Evolutionary conservation across 2,797 vertebrate species (phyloP), one percentile per base, ranked within the genome.

Genomic region (Discoglossus pictus): DNA sequence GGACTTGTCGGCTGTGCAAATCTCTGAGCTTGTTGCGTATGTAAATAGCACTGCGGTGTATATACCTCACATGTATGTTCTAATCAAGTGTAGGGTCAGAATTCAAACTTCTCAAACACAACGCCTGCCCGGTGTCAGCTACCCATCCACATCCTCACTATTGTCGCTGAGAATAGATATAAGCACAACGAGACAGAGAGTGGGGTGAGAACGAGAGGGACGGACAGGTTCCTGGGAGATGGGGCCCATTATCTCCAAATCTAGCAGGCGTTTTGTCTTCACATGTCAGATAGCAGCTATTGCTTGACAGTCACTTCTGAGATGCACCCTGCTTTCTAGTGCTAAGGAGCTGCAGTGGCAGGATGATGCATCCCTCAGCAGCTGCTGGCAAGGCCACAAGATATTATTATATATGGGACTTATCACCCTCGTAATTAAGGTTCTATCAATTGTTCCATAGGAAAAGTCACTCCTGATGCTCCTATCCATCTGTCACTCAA

Each of bases 381-480:
- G 25, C 39, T 0, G 10, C 2, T 9, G 66, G 46, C 55, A 50
- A 68, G 21, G 51, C 44, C 66, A 13, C 20, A 34, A 27, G 53
- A 42, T 10, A 38, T 50, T 39, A 8, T 70, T 36, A 63, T 48
- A 50, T 71, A 34, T 63, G 60, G 60, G 55, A 43, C 36, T 59
- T 56, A 56, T 40, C 53, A 40, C 36, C n/a, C 4, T 21, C 52
- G 52, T 71, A 71, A 71, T 71, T 71, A 64, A 43, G 52, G 60
- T 44, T 47, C 36, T 40, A 34, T 24, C n/a, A 71, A 58, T 70
- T 51, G 52, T 18, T 46, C 48, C 31, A 43, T 11, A 35, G 15
- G 82, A 90, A 86, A 89, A 86, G 90, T 91, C 89, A 87, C 87
- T 40, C 87, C 86, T 79, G 81, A 83, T 77, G 85, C 86, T 87